phyloP scores from a whole-genome alignment of 2,113 vertebrate species.

The Perca schrenkii region DNA sequence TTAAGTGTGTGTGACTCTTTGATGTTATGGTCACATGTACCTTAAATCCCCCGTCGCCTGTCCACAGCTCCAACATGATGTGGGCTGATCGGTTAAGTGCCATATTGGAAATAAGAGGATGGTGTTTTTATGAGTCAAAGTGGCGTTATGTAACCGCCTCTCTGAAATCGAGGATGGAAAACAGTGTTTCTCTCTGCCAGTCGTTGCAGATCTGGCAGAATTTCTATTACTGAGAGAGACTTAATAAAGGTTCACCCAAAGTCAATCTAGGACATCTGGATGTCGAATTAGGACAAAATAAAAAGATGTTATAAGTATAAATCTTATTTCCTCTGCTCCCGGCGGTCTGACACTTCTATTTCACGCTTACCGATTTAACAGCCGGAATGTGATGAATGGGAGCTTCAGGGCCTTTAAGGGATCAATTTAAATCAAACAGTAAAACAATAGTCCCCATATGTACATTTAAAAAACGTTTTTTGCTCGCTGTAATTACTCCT shows the following conservation, averaged over 20 bases:
- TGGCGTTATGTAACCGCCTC: constrained; percentile 61
- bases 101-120: constrained; percentile 59
- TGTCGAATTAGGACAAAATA: constrained; percentile 16
- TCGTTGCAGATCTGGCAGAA: constrained; percentile 14
- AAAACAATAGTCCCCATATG: neutral
- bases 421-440: too few relatives aligned
- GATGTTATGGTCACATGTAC: neutral
- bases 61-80: constrained; percentile 16
- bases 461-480: neutral
- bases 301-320: constrained; percentile 20
- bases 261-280: constrained; percentile 54
- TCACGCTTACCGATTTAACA: constrained; percentile 23
- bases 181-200: constrained; percentile 34
- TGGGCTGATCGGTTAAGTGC: constrained; percentile 65
- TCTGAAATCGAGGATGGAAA: constrained; percentile 39
- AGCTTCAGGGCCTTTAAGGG: neutral
- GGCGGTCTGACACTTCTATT: constrained; percentile 38
- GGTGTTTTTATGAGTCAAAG: constrained; percentile 70
- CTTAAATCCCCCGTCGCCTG: constrained; percentile 5
- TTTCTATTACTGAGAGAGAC: constrained; percentile 39
- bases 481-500: neutral
- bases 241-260: constrained; percentile 30
- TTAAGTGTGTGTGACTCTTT: neutral
- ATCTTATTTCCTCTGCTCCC: constrained; percentile 3
- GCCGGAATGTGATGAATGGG: neutral